A percentile compares a stretch with the other conserved stretches of the same genome.
Evolutionary conservation across 2,113 vertebrate genomes (phyloP).

Genomic region (Poecile atricapillus): DNA sequence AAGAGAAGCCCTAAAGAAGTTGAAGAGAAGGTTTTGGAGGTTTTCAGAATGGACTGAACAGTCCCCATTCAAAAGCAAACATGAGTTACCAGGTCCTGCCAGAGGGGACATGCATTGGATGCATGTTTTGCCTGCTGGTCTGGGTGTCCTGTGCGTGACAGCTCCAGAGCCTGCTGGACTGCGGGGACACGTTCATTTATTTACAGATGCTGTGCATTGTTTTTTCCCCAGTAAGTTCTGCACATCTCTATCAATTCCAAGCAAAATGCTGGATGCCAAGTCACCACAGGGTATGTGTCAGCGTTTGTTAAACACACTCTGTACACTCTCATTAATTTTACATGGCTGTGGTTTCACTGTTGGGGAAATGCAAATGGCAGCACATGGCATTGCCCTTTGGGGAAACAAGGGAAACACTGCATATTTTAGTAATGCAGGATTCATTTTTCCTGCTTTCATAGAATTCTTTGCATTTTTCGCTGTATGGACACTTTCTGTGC

Average conservation of each 20-base stretch:
- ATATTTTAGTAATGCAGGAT: not conserved
- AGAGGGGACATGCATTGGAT: not conserved
- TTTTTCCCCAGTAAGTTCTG: not conserved
- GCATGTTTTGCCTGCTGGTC: not conserved
- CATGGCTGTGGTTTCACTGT: not conserved
- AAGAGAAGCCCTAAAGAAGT: not conserved
- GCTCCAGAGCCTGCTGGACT: not conserved
- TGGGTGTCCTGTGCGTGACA: not conserved
- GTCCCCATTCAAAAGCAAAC: not conserved
- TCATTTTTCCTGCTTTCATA: not conserved
- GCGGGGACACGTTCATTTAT: not conserved
- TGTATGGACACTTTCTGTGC: not conserved
- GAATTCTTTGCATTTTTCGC: not conserved
- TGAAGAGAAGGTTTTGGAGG: not conserved
- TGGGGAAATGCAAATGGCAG: slow-evolving; percentile 26
- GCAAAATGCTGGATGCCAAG: not conserved
- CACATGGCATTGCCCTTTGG: not conserved
- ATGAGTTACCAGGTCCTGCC: not conserved
- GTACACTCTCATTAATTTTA: slow-evolving; percentile 39
- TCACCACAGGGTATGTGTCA: slow-evolving; percentile 32
- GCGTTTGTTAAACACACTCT: slow-evolving; percentile 6
- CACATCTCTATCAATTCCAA: not conserved
- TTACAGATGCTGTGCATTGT: not conserved
- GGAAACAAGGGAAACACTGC: not conserved
- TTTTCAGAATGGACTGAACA: not conserved